phyloP scores from a whole-genome alignment of 2,888 invertebrate species.

The Pristionchus arcanus region DNA sequence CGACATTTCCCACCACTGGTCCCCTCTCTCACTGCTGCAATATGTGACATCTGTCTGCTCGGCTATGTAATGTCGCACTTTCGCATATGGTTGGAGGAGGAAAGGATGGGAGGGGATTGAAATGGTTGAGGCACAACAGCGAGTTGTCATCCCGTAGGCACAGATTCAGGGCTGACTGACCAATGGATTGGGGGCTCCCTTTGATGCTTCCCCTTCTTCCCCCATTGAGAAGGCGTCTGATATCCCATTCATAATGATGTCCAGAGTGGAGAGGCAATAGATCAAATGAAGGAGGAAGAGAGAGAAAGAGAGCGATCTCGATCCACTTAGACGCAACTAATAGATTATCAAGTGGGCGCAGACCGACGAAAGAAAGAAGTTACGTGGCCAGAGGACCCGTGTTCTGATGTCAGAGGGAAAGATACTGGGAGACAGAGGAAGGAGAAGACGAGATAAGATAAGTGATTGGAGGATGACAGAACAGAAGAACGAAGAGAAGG shows the following conservation, averaged over 20 bases:
- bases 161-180: background rate
- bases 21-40: background rate
- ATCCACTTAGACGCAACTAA: constrained; percentile 1
- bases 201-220: background rate
- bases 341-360: constrained; percentile 1
- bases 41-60: constrained; percentile 37
- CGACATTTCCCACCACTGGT: constrained; percentile 44
- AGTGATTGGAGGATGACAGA: constrained; percentile 47
- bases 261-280: constrained; percentile 27
- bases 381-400: background rate
- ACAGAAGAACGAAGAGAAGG: constrained; percentile 30
- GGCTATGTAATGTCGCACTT: constrained; percentile 45
- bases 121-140: background rate
- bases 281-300: background rate
- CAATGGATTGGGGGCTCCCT: background rate
- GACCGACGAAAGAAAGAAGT: background rate
- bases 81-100: constrained; percentile 40
- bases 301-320: constrained; percentile 7
- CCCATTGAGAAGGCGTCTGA: constrained; percentile 3
- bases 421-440: constrained; percentile 5
- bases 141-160: background rate
- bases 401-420: constrained; percentile 10
- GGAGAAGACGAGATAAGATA: constrained; percentile 35
- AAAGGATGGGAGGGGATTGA: background rate
- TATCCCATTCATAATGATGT: constrained; percentile 41